Conservation (phyloP, 2,888 invertebrate genomes). For the Mythimna pallens region DNA sequence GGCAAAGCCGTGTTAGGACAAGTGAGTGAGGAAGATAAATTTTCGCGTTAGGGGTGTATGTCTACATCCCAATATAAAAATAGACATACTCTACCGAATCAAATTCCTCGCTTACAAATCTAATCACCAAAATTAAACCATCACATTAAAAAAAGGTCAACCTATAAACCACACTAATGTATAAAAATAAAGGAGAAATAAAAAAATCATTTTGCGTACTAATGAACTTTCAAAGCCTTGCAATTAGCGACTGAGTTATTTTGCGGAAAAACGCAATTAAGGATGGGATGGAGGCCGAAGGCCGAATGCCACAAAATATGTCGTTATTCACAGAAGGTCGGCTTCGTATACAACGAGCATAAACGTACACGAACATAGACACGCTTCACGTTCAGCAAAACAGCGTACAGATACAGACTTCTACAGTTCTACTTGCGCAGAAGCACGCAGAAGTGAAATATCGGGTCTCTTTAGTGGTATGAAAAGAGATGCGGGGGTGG, state of each 20-base stretch:
- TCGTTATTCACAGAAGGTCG: constrained; percentile 18
- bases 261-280: constrained; percentile 68
- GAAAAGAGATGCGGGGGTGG: no score
- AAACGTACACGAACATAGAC: no score
- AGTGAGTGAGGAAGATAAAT: no score
- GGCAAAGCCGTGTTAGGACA: no score
- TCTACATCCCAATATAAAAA: no score
- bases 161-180: constrained; percentile 41
- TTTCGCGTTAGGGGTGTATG: no score
- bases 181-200: constrained; percentile 55
- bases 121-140: constrained; percentile 15
- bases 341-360: neutral
- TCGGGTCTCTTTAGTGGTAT: no score
- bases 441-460: no score
- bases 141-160: constrained; percentile 37
- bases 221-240: constrained; percentile 71
- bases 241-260: constrained; percentile 71
- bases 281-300: constrained; percentile 58
- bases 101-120: neutral
- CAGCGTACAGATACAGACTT: no score
- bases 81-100: neutral
- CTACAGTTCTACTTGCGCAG: no score
- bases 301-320: constrained; percentile 44
- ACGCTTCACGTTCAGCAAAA: no score
- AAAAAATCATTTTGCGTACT: constrained; percentile 68